phyloP scores from a whole-genome alignment of 2,797 vertebrate genomes.

The Peromyscus melanophrys region DNA sequence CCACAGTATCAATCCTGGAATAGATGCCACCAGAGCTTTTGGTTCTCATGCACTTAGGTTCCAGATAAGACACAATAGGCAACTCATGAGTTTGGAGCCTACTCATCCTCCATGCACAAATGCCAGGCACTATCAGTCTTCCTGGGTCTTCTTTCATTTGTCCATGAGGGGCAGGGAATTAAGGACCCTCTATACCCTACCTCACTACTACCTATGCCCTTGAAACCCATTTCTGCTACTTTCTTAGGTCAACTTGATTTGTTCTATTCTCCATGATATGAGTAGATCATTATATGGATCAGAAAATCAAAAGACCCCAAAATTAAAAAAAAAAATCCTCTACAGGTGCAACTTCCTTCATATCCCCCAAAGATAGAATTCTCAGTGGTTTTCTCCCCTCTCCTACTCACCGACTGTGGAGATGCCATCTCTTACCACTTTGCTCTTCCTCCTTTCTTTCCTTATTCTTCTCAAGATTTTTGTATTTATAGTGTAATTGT shows the following conservation, averaged over 20 bases:
- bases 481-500: not conserved
- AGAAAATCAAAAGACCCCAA: not conserved
- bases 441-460: not conserved
- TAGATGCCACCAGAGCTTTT: not conserved
- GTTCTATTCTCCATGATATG: not conserved
- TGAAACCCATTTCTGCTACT: conserved; percentile 62
- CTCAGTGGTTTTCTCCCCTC: not conserved
- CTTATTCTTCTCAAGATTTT: not conserved
- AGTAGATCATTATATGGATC: not conserved
- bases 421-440: not conserved
- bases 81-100: not conserved
- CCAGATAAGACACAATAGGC: conserved; percentile 61
- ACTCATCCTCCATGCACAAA: not conserved
- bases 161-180: not conserved
- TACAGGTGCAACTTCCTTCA: not conserved
- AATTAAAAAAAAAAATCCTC: not conserved
- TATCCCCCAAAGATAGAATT: fast-evolving
- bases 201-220: not conserved
- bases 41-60: conserved; percentile 27
- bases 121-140: not conserved
- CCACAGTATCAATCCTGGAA: conserved; percentile 47
- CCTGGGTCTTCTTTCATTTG: not conserved
- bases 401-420: fast-evolving
- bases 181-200: fast-evolving
- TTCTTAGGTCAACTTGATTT: not conserved